phyloP scores from a whole-genome alignment of 2,888 invertebrate genomes.

The Ophion slaviceki region DNA sequence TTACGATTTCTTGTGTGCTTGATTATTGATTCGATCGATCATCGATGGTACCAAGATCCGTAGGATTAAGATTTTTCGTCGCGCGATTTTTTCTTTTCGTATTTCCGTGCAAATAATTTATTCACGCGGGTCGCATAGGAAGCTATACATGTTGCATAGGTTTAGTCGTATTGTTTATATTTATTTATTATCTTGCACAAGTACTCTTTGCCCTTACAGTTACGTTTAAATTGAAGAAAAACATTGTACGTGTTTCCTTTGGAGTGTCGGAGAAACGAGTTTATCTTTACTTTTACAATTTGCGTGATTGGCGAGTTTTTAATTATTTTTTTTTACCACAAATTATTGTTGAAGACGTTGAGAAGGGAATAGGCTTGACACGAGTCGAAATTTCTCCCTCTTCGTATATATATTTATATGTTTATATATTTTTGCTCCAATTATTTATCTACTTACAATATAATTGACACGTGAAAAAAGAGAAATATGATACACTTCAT shows the following conservation, averaged over 20 bases:
- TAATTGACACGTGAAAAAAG: background rate
- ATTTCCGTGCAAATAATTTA: slow-evolving; percentile 13
- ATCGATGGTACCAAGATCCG: background rate
- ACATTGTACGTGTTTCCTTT: background rate
- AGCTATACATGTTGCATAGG: background rate
- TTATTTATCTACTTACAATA: background rate
- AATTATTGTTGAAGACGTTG: background rate
- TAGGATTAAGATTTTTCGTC: background rate
- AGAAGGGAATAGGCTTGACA: background rate
- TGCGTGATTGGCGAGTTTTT: background rate
- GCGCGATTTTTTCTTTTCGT: background rate
- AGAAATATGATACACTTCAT: background rate
- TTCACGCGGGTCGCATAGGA: background rate
- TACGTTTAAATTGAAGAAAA: background rate
- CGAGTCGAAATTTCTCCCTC: background rate
- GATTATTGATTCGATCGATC: background rate
- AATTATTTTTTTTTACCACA: background rate
- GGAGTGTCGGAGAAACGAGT: background rate
- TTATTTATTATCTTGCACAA: background rate
- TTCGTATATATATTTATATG: background rate
- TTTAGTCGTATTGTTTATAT: background rate
- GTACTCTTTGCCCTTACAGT: background rate
- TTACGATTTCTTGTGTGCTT: background rate
- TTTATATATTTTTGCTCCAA: background rate
- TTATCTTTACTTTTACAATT: background rate